Evolutionary conservation across 2,113 vertebrate genomes (phyloP).

Genomic region (Emberiza fucata): DNA sequence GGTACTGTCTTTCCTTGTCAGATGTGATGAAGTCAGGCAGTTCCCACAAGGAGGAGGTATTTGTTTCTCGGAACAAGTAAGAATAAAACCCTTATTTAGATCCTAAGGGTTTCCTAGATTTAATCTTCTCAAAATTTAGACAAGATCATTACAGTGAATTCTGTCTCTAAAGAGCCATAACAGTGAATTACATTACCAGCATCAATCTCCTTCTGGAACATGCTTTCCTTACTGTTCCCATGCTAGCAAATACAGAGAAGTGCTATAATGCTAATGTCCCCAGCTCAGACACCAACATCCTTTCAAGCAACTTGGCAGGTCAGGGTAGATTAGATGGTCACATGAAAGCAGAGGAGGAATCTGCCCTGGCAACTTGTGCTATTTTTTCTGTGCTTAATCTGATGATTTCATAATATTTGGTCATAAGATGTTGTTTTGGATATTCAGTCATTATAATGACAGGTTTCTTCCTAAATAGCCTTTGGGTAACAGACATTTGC

Average conservation of each 20-base stretch:
- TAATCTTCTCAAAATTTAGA: not conserved
- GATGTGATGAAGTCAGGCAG: not conserved
- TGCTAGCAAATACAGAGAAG: not conserved
- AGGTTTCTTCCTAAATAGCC: not conserved
- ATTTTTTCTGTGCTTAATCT: not conserved
- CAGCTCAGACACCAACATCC: not conserved
- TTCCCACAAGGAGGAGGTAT: not conserved
- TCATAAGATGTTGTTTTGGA: conserved; percentile 34
- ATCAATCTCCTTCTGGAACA: not conserved
- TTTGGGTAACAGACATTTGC: not conserved
- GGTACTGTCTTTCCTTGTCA: not conserved
- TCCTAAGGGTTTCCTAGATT: not conserved
- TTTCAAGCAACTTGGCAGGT: not conserved
- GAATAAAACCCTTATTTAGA: not conserved
- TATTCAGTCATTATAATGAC: not conserved
- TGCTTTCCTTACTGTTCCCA: not conserved
- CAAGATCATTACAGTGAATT: not conserved
- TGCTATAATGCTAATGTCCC: not conserved
- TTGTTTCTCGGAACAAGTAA: not conserved
- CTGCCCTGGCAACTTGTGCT: conserved; percentile 17
- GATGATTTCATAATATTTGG: conserved; percentile 43
- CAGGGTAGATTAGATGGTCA: conserved; percentile 7
- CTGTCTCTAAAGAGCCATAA: not conserved
- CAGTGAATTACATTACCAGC: not conserved
- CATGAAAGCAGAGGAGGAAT: conserved; percentile 30